phyloP scores from a whole-genome alignment of 92 coral and sea anemone species.

The Phymanthus crucifer region DNA sequence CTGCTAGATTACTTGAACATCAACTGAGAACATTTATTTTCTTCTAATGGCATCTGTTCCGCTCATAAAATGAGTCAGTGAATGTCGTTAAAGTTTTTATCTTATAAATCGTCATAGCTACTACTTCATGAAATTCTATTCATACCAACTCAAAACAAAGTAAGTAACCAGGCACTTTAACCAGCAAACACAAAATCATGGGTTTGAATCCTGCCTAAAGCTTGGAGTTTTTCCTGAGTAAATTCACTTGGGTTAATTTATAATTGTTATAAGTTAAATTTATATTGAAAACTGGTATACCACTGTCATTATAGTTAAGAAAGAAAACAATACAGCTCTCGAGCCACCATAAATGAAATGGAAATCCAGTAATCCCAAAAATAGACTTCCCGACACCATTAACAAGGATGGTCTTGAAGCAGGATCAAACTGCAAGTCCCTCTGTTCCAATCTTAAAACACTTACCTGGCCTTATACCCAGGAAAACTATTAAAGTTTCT shows the following conservation, averaged over 20 bases:
- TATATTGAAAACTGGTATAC: no score
- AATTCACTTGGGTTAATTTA: no score
- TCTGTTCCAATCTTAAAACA: neutral
- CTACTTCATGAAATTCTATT: no score
- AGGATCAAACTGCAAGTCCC: neutral
- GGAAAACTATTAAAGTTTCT: slow-evolving; percentile 15
- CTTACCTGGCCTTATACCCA: slow-evolving; percentile 31
- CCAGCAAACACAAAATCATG: no score
- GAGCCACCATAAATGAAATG: neutral
- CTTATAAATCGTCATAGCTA: no score
- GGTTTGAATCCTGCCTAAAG: no score
- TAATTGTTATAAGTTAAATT: no score
- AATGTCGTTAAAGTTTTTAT: neutral
- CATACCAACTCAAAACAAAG: no score
- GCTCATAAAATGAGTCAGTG: neutral
- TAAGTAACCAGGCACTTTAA: no score
- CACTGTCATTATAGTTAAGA: no score
- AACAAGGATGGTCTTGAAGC: neutral
- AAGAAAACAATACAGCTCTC: no score
- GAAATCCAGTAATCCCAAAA: neutral
- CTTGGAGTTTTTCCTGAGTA: no score
- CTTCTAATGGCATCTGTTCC: neutral
- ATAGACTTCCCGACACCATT: neutral
- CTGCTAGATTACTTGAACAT: neutral
- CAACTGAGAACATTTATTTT: neutral